Conservation (phyloP, 2,888 invertebrate species). For the Drosophila imparisetae region DNA sequence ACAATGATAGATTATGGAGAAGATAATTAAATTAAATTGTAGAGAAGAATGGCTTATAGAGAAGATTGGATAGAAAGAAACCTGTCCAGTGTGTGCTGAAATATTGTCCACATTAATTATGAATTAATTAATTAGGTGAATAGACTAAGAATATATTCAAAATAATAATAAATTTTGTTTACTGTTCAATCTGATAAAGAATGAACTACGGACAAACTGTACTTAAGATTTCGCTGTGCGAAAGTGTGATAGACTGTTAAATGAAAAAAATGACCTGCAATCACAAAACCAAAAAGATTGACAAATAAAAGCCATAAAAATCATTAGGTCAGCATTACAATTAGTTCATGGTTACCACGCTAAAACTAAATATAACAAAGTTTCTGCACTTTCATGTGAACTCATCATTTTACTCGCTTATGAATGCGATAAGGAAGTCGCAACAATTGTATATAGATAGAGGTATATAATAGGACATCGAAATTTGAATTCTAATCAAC, state of each 20-base stretch:
- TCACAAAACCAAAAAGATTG: neutral
- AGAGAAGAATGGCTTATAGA: no score
- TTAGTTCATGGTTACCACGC: neutral
- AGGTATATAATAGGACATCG: neutral
- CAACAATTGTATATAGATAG: neutral
- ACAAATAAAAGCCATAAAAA: neutral
- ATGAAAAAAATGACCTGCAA: neutral
- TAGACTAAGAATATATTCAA: neutral
- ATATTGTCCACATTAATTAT: neutral
- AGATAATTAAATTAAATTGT: neutral
- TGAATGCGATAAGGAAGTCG: slow-evolving; percentile 35
- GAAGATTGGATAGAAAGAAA: neutral
- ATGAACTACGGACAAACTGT: neutral
- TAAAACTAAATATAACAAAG: neutral
- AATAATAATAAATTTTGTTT: neutral
- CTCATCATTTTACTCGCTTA: slow-evolving; percentile 3
- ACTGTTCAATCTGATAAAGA: neutral
- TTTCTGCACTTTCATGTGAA: slow-evolving; percentile 4
- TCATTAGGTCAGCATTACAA: neutral
- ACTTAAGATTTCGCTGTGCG: neutral
- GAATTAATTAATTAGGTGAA: neutral
- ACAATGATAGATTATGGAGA: neutral
- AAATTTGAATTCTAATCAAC: slow-evolving; percentile 56
- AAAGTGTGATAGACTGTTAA: neutral
- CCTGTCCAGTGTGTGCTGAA: neutral